Evolutionary conservation across 2,797 vertebrate genomes (phyloP).

Genomic region (Champsocephalus esox): DNA sequence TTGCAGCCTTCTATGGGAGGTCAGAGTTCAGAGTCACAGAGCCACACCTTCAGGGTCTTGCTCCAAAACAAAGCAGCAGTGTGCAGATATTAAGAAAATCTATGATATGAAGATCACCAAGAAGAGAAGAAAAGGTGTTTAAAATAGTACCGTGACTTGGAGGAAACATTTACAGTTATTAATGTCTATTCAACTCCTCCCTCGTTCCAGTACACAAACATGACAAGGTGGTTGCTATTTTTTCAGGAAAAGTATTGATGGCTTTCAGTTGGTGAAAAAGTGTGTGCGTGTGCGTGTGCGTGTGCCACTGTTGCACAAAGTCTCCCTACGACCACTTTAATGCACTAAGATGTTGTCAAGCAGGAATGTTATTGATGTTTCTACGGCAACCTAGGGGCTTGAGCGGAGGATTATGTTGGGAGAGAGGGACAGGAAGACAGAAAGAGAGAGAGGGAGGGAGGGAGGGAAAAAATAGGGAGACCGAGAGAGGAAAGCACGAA

Average conservation of each 20-base stretch:
- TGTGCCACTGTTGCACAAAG: constrained; percentile 40
- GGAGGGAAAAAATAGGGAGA: constrained; percentile 13
- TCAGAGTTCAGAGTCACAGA: constrained; percentile 47
- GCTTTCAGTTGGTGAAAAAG: constrained; percentile 17
- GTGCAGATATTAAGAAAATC: constrained; percentile 1
- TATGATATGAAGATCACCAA: background rate
- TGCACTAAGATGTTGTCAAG: constrained; percentile 87
- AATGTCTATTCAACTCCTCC: background rate
- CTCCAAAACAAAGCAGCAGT: constrained; percentile 39
- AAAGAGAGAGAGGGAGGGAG: constrained; percentile 28
- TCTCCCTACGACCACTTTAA: constrained; percentile 84
- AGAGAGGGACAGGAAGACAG: constrained; percentile 55
- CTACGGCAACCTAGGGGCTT: constrained; percentile 85
- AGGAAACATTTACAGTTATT: background rate
- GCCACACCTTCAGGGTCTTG: constrained; percentile 31
- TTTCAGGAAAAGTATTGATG: constrained; percentile 40
- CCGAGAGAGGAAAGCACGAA: constrained; percentile 41
- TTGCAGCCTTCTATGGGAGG: constrained; percentile 30
- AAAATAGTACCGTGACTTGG: too few relatives aligned
- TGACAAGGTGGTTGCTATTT: constrained; percentile 38
- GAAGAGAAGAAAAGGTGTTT: background rate
- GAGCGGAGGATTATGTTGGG: constrained; percentile 83
- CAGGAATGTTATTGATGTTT: constrained; percentile 91
- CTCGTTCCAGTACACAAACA: background rate
- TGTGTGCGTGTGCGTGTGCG: constrained; percentile 32